These are phyloP conservation scores for Sphyrna mokarran DNA, from an alignment of 2,113 vertebrate genomes.

Conservation along the genomic window DNA sequence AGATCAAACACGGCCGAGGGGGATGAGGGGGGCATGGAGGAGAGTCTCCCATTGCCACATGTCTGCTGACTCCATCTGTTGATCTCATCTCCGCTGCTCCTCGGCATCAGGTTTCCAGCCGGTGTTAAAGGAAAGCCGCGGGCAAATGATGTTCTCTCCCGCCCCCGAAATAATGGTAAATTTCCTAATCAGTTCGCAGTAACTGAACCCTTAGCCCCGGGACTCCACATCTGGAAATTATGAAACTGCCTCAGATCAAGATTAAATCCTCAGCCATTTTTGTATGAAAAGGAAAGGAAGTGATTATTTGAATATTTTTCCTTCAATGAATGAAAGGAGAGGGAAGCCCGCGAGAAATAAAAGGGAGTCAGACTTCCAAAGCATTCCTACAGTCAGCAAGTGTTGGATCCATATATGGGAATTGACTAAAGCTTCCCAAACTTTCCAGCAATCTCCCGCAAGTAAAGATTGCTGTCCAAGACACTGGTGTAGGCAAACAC, in stretches of 20 bases:
- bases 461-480: background rate
- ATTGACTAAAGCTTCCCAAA: background rate
- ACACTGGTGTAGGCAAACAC: background rate
- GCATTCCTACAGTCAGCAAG: background rate
- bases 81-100: background rate
- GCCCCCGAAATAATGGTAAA: background rate
- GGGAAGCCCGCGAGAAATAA: background rate
- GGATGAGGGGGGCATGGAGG: background rate
- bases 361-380: background rate
- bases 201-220: background rate
- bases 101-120: background rate
- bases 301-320: background rate
- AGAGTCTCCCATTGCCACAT: background rate
- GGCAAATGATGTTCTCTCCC: background rate
- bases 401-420: background rate
- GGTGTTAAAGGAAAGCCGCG: background rate
- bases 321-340: background rate
- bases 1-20: background rate
- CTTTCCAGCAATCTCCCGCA: background rate
- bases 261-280: background rate
- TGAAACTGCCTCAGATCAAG: background rate
- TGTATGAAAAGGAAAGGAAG: background rate
- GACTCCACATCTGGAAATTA: background rate
- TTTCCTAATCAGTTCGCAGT: background rate
- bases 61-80: constrained; percentile 5